phyloP scores from a whole-genome alignment of 2,113 vertebrate species.

The Eulacestoma nigropectus region DNA sequence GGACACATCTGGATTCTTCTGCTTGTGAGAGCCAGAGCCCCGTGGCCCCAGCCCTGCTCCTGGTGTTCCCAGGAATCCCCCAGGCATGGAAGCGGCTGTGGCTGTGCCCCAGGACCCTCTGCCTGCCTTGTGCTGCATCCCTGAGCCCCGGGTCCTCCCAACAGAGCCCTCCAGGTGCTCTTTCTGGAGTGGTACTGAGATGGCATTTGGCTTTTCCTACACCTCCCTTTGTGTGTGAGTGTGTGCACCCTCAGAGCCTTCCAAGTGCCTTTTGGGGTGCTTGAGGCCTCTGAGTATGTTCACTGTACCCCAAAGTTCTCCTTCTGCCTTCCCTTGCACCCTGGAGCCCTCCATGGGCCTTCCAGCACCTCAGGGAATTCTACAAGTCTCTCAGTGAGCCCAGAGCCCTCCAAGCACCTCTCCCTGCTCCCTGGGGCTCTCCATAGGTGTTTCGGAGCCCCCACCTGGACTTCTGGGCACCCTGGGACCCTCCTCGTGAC shows the following conservation, averaged over 20 bases:
- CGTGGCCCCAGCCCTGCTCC: accelerated
- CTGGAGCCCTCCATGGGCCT: accelerated
- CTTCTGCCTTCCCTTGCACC: background rate
- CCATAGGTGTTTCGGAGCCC: background rate
- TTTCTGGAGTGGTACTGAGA: background rate
- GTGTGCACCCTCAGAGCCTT: background rate
- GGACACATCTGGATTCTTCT: background rate
- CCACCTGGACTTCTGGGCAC: accelerated
- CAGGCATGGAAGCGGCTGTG: accelerated
- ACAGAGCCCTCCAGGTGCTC: background rate
- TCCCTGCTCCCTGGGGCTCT: background rate
- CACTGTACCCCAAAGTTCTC: background rate
- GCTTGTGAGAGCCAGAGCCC: background rate
- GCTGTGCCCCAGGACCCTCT: background rate
- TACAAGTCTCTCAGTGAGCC: background rate
- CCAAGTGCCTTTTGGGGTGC: background rate
- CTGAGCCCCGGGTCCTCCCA: accelerated
- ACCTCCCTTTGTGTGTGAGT: background rate
- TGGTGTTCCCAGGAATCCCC: background rate
- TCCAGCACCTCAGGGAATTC: background rate
- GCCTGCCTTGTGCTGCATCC: background rate
- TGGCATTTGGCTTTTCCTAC: background rate
- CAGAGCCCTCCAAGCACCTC: background rate
- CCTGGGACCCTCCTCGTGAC: accelerated
- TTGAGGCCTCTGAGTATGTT: background rate